Evolutionary conservation across 2,888 invertebrate species (phyloP).

Genomic region (Teleiodes luculella): DNA sequence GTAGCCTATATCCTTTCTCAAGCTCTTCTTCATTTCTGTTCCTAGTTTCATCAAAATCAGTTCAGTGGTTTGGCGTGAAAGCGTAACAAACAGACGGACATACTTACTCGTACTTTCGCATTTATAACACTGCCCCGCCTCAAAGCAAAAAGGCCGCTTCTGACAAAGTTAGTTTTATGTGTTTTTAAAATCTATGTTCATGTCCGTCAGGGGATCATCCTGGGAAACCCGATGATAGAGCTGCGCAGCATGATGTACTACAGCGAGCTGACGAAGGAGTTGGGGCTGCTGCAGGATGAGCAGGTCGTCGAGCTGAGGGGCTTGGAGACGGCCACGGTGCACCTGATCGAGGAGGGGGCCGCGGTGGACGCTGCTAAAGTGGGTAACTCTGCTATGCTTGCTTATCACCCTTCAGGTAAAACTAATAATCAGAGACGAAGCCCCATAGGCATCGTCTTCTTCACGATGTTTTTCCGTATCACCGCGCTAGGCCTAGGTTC

Average conservation of each 20-base stretch:
- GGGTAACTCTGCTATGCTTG: constrained; percentile 19
- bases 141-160: too few relatives aligned
- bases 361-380: constrained; percentile 50
- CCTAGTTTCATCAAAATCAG: too few relatives aligned
- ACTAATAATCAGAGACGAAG: too few relatives aligned
- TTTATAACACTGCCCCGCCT: too few relatives aligned
- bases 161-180: too few relatives aligned
- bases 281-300: constrained; percentile 62
- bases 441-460: too few relatives aligned
- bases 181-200: background rate
- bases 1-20: too few relatives aligned
- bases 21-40: too few relatives aligned
- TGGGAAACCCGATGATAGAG: constrained; percentile 71
- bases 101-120: too few relatives aligned
- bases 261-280: constrained; percentile 51
- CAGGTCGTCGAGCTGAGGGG: constrained; percentile 29
- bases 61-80: too few relatives aligned
- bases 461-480: too few relatives aligned
- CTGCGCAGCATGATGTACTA: constrained; percentile 66
- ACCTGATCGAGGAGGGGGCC: constrained; percentile 55
- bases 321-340: constrained; percentile 59
- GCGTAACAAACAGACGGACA: too few relatives aligned
- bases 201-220: constrained; percentile 53
- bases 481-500: background rate
- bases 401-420: background rate